Percentiles rank a stretch among this genome's conserved stretches.
These are phyloP conservation scores for Falco biarmicus DNA, from an alignment of 2,797 vertebrate species.

Conservation along the genomic window DNA sequence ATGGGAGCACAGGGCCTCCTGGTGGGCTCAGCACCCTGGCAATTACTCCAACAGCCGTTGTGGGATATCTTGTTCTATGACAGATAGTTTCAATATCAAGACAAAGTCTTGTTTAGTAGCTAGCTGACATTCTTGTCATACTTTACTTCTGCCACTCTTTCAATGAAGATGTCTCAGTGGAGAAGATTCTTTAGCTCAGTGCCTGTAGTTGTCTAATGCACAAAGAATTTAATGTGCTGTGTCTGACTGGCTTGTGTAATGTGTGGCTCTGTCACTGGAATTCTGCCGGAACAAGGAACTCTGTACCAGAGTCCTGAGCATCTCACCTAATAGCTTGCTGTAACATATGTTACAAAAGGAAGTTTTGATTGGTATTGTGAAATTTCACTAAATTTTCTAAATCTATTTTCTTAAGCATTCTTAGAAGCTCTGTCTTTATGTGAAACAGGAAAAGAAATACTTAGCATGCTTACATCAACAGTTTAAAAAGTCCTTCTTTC, in stretches of 20 bases:
- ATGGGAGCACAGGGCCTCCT: background rate
- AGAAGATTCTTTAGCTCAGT: background rate
- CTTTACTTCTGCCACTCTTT: background rate
- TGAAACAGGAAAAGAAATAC: background rate
- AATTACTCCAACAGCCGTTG: background rate
- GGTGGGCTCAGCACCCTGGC: background rate
- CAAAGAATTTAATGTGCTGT: background rate
- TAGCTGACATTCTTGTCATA: background rate
- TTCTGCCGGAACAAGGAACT: background rate
- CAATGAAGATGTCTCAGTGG: background rate
- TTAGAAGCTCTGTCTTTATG: background rate
- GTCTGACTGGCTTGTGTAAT: background rate
- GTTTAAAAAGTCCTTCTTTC: background rate
- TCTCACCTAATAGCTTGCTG: background rate
- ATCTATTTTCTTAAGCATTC: background rate
- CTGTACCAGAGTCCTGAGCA: background rate
- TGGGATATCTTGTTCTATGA: background rate
- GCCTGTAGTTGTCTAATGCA: background rate
- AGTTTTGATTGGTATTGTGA: background rate
- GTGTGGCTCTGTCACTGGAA: background rate
- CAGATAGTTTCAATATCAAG: background rate
- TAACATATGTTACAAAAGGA: background rate
- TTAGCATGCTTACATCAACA: background rate
- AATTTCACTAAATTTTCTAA: background rate
- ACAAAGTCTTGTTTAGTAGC: background rate